A percentile compares a stretch with the other conserved stretches of the same genome.
Conservation (phyloP, 1,140 invertebrate species). For the Pogonomyrmex barbatus region DNA sequence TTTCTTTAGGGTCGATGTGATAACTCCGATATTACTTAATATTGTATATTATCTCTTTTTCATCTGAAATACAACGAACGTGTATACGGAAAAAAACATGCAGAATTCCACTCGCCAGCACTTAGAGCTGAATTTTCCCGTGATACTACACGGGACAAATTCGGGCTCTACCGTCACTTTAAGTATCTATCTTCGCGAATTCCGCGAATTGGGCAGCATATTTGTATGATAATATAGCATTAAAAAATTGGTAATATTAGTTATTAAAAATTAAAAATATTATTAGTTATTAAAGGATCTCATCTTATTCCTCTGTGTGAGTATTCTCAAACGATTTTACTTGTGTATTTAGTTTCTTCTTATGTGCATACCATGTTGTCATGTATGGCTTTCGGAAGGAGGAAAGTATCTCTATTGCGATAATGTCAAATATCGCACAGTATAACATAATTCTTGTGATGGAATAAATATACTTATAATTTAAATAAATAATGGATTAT, state of each 20-base stretch:
- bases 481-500: constrained; percentile 71
- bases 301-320: constrained; percentile 15
- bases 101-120: constrained; percentile 26
- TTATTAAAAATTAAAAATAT: not conserved
- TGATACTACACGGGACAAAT: not conserved
- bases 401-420: constrained; percentile 43
- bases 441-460: constrained; percentile 62
- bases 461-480: constrained; percentile 71
- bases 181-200: constrained; percentile 32
- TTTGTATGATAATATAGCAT: constrained; percentile 39
- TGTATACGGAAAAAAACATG: constrained; percentile 29
- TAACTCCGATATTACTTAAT: not conserved
- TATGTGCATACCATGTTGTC: constrained; percentile 32
- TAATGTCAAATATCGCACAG: constrained; percentile 54
- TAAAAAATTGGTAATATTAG: constrained; percentile 19
- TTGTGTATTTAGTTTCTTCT: constrained; percentile 51
- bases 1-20: constrained; percentile 35
- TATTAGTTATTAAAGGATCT: constrained; percentile 54
- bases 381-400: constrained; percentile 27
- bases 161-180: not conserved
- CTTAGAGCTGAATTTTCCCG: constrained; percentile 8
- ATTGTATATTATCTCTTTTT: constrained; percentile 32
- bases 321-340: constrained; percentile 36
- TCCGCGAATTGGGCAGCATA: constrained; percentile 20
- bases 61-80: constrained; percentile 67